Conservation (phyloP, 2,113 vertebrate species). For the Dipodomys ordii region DNA sequence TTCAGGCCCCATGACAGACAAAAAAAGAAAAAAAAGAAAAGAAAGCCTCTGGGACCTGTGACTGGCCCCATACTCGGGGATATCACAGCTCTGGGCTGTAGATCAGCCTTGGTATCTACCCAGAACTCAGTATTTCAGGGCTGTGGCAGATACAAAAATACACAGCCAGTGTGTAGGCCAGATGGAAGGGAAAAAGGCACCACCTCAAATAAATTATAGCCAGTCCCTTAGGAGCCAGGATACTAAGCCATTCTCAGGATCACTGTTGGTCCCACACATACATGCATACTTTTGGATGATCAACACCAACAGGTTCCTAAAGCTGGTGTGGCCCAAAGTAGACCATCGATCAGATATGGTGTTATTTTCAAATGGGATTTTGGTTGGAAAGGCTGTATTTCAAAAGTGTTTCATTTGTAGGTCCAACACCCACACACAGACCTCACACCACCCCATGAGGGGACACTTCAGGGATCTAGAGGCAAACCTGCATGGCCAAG, state of each 20-base stretch:
- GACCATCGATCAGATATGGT: too few species aligned
- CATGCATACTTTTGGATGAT: neutral
- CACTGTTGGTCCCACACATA: too few species aligned
- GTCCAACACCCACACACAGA: too few species aligned
- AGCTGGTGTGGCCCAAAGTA: too few species aligned
- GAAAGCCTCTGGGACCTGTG: fast-evolving
- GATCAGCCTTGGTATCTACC: neutral
- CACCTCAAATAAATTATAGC: neutral
- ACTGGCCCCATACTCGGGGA: fast-evolving
- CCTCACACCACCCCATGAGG: neutral
- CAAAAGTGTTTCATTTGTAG: neutral
- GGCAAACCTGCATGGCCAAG: neutral
- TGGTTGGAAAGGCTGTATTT: neutral
- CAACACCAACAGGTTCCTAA: neutral
- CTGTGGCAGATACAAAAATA: neutral
- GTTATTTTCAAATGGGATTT: neutral
- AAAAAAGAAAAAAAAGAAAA: too few species aligned
- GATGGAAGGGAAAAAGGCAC: fast-evolving
- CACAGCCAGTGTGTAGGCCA: fast-evolving
- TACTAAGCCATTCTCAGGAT: neutral
- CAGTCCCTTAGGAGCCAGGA: neutral
- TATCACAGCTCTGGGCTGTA: neutral
- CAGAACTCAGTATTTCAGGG: neutral
- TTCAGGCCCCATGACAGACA: too few species aligned
- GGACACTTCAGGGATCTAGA: neutral